These are phyloP conservation scores for Apaloderma vittatum DNA, from an alignment of 2,113 vertebrate genomes.

Conservation along the genomic window DNA sequence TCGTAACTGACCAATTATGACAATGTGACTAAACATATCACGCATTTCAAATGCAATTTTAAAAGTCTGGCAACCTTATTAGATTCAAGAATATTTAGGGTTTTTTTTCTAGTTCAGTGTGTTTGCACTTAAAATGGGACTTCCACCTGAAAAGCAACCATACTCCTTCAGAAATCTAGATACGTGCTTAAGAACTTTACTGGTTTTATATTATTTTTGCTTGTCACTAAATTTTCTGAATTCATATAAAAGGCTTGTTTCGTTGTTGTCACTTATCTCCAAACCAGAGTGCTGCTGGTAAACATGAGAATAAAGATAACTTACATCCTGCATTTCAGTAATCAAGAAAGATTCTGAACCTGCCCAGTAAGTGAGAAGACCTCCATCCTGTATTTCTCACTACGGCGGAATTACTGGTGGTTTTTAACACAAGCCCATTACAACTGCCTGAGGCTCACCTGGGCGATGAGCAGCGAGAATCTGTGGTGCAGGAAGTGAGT, in stretches of 20 bases:
- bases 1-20: neutral
- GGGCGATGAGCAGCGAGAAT: fast-evolving
- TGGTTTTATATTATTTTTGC: neutral
- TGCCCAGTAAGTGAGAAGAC: neutral
- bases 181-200: neutral
- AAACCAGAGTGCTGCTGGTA: neutral
- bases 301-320: neutral
- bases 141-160: neutral
- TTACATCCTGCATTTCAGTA: neutral
- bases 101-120: neutral
- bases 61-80: neutral
- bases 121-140: neutral
- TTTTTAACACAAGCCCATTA: neutral
- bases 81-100: neutral
- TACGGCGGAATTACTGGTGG: neutral
- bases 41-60: neutral
- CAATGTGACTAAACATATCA: neutral
- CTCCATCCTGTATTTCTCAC: neutral
- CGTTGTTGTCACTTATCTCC: neutral
- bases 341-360: neutral
- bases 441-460: neutral
- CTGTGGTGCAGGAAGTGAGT: neutral
- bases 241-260: neutral
- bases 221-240: neutral
- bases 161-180: neutral